Base-by-base conservation (phyloP, 2,113 vertebrate species). In the Neodon shergylaensis region DNA sequence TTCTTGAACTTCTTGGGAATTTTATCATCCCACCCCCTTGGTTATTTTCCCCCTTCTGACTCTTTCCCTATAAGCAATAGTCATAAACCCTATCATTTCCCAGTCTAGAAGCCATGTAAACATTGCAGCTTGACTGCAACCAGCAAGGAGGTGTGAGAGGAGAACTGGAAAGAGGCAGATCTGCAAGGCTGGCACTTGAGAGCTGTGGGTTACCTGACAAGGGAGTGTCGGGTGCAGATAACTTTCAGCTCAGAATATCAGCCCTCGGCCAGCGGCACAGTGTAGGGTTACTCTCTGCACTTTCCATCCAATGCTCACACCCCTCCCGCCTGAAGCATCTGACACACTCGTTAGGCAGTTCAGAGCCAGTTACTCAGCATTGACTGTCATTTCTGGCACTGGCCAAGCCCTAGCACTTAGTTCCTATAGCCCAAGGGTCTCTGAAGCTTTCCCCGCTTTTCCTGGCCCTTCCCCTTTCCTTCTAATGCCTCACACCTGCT, bases 231-330 rank as follows among this genome's bases (percentile, higher is more conserved):
- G 94, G 47, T 79, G 9, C 81, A 74, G 85, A 54, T 91, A 86
- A 36, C 81, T 97, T 93, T 84, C 88, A 68, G 72, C 5, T 6
- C 73, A 72, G 63, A 63, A 26, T 96, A 96, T 92, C 96, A 58
- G 88, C 81, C 81, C 31, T 31, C 94, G 49, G 88, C 81, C 58
- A 65, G 42, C 94, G 63, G 66, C 72, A 11, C 47, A 61, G 97
- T 22, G 0, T 97, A 95, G 86, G 44, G 92, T 98, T 97, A 96
- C 97, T 54, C 97, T 47, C 49, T 16, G 3, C 42, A 88, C 66
- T 96, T 98, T 98, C 97, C 96, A 95, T 96, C 91, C 73, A 58
- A 72, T 39, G 66, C 31, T 74, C 81, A 31, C 63, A 1, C 11
- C 14, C 5, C 36, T 36, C 61, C 63, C 19, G 21, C 17, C 4